Percentiles rank a stretch among this genome's conserved stretches.
Conservation (phyloP, 1,140 invertebrate genomes). For the Drosophila setifemur region DNA sequence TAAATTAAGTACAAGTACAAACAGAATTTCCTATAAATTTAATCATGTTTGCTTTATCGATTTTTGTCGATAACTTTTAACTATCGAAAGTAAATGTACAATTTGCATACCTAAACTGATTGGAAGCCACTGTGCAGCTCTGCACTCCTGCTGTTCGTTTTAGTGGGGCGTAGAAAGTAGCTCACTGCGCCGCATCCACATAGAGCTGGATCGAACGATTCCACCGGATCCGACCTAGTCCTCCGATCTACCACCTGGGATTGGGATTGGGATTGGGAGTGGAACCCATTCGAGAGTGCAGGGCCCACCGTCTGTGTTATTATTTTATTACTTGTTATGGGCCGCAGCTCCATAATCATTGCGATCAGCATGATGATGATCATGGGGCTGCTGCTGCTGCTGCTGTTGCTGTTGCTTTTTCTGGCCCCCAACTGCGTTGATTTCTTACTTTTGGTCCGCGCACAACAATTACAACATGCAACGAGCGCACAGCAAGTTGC, state of each 20-base stretch:
- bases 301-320: slow-evolving; percentile 78
- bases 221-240: slow-evolving; percentile 22
- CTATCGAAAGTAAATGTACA: no score
- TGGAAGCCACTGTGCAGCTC: slow-evolving; percentile 49
- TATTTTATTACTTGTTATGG: slow-evolving; percentile 81
- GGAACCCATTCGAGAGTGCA: slow-evolving; percentile 6
- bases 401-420: slow-evolving; percentile 37
- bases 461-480: slow-evolving; percentile 63
- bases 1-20: no score
- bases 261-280: no score
- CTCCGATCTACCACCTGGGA: slow-evolving; percentile 12
- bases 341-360: slow-evolving; percentile 58
- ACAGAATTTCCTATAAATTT: no score
- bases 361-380: slow-evolving; percentile 52
- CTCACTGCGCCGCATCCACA: slow-evolving; percentile 46
- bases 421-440: slow-evolving; percentile 77
- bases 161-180: slow-evolving; percentile 69
- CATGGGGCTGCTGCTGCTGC: slow-evolving; percentile 10
- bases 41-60: no score
- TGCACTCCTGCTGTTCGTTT: slow-evolving; percentile 21
- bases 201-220: slow-evolving; percentile 4
- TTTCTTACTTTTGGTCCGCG: slow-evolving; percentile 74
- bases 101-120: no score
- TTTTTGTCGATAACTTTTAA: neutral
- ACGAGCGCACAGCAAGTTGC: slow-evolving; percentile 74